Percentiles rank a stretch among this genome's conserved stretches.
Conservation (phyloP, 2,888 invertebrate species). For the Tolmerus cingulatus region DNA sequence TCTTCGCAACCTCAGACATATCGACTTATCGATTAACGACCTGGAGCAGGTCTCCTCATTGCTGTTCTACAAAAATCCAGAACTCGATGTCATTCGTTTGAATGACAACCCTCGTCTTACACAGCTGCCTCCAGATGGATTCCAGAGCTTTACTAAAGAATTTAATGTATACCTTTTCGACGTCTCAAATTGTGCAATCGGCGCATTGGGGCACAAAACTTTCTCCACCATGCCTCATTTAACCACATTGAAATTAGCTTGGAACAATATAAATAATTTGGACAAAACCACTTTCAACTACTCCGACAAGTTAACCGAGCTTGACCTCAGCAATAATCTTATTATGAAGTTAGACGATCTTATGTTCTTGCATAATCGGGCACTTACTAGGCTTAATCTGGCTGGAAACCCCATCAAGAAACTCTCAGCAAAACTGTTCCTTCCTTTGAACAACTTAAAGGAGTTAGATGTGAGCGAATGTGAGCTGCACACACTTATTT, state of each 20-base stretch:
- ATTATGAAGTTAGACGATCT: conserved; percentile 69
- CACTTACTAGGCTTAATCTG: conserved; percentile 71
- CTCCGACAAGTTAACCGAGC: conserved; percentile 70
- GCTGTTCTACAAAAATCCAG: conserved; percentile 74
- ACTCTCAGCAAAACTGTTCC: conserved; percentile 73
- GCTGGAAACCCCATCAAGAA: conserved; percentile 76
- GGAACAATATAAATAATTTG: conserved; percentile 71
- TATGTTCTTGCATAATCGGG: conserved; percentile 73
- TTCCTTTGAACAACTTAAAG: conserved; percentile 69
- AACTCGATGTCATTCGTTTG: conserved; percentile 74
- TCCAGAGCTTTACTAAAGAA: conserved; percentile 68
- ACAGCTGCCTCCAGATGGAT: conserved; percentile 73
- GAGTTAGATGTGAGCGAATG: conserved; percentile 77
- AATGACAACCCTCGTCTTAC: conserved; percentile 75
- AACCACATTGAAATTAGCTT: conserved; percentile 72
- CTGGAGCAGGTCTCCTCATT: conserved; percentile 73
- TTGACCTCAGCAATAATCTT: conserved; percentile 77
- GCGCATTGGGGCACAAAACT: conserved; percentile 69
- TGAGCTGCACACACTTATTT: conserved; percentile 73
- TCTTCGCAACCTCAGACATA: conserved; percentile 72
- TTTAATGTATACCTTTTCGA: conserved; percentile 76
- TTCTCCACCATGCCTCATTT: conserved; percentile 77
- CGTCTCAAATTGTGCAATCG: conserved; percentile 76
- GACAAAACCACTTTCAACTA: conserved; percentile 67
- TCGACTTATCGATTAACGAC: conserved; percentile 78